These are phyloP conservation scores for Deroplatys truncata DNA, from an alignment of 2,888 invertebrate genomes.

Conservation along the genomic window DNA sequence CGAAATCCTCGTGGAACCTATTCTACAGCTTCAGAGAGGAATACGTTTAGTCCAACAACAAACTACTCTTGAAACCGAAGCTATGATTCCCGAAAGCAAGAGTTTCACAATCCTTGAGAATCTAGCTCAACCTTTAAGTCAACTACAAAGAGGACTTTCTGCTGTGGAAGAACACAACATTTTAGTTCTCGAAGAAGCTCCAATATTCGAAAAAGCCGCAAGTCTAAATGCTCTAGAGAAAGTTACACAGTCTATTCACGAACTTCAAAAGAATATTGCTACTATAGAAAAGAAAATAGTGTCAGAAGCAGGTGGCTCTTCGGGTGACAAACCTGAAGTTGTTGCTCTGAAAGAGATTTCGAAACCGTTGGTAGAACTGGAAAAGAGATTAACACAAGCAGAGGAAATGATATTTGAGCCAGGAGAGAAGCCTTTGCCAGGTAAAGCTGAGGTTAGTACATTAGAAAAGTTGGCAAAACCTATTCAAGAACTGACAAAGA, in stretches of 20 bases:
- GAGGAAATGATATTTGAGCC: constrained; percentile 7
- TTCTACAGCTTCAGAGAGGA: constrained; percentile 17
- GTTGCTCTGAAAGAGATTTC: background rate
- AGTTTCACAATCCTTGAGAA: constrained; percentile 13
- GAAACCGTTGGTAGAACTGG: constrained; percentile 17
- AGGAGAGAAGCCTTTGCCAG: constrained; percentile 13
- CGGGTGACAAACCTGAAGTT: background rate
- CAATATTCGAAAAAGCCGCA: background rate
- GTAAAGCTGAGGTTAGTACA: background rate
- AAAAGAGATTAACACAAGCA: background rate
- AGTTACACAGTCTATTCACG: constrained; percentile 18
- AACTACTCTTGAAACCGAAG: background rate
- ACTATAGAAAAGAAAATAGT: constrained; percentile 15
- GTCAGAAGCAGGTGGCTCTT: background rate
- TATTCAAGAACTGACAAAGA: background rate
- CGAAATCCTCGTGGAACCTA: constrained; percentile 38
- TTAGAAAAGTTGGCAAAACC: background rate
- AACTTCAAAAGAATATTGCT: constrained; percentile 13
- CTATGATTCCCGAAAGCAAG: background rate
- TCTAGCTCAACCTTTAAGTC: constrained; percentile 16
- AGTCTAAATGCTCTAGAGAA: constrained; percentile 1
- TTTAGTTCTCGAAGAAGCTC: constrained; percentile 1
- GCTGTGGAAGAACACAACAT: constrained; percentile 6
- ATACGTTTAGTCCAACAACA: constrained; percentile 41
- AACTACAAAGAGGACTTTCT: constrained; percentile 5